Evolutionary conservation across 1,140 invertebrate species (phyloP), one percentile per base, ranked within the genome.

Genomic region (Leptinotarsa defecta): DNA sequence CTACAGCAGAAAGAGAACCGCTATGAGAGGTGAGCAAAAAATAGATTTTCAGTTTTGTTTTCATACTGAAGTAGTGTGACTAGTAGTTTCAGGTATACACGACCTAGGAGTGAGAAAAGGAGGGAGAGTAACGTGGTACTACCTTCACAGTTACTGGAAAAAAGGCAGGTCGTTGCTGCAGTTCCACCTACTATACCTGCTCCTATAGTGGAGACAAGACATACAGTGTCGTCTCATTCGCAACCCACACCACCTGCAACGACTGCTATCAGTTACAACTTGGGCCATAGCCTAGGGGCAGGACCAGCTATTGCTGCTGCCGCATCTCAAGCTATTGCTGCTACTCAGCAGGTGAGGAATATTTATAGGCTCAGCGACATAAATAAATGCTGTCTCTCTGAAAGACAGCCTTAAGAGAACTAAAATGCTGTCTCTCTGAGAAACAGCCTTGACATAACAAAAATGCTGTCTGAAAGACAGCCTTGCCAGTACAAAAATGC

Each of bases 291-390:
- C 64, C 87, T 93, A 73, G 91, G 89, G n/a, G 93, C 93, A 62
- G 94, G 94, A 24, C 97, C 93, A 83, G 94, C 96, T 1, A 96
- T 98, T 74, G 96, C 96, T 1, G 96, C 95, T 2, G 96, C 96
- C 17, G 96, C 96, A 1, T 97, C 96, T 22, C 96, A 98, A 86
- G 96, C 96, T 1, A 98, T 98, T 74, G 96, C 95, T 13, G 96
- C 96, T 4, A 98, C 97, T 17, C 96, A 98, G 82, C 96, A 98
- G 88, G 91, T 93, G 84, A 57, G 52, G 0, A 57, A 15, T 57
- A 43, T 43, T 43, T 11, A 43, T 43, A 43, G 11, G 8, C 11
- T 8, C 8, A 43, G 34, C 34, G 2, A 34, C 8, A 11, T 34
- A 34, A 34, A 34, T 8, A n/a, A 34, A 34, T 8, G 34, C 8